Base-by-base conservation (phyloP, 37 sponge, comb jelly and placozoan species). In the Eunapius fragilis region DNA sequence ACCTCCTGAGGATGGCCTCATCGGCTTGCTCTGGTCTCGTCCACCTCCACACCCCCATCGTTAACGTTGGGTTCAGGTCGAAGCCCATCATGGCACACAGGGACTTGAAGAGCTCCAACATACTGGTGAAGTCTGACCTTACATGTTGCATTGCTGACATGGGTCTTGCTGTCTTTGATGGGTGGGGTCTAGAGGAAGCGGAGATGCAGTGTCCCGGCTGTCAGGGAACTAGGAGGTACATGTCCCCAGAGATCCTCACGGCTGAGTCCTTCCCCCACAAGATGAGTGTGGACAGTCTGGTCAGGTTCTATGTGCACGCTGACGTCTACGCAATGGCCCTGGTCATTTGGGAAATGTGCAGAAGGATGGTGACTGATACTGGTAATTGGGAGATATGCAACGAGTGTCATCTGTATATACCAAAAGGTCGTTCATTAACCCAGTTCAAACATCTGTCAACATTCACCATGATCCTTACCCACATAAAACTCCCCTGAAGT, bases 171-270 rank as follows among this genome's bases (percentile, higher is more conserved):
- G 90, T 93, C 58, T 58, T 58, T 58, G 58, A 58, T 58, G 58
- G 58, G 58, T 58, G 58, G 1, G 58, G 58, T 58, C 19, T 10
- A 19, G 14, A 19, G 58, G 17, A 58, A 19, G 58, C 6, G 58
- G 58, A 58, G 58, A 10, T 58, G 14, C 58, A 58, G 58, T 10
- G 58, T 17, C 58, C 58, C 14, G 58, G 58, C 22, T 58, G 19
- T 17, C 81, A 87, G 48, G 99, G 99, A 0, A 98, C 99, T 0
- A 97, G 92, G 68, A 67, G 99, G 26, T 97, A 97, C 80, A 88
- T 98, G 94, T 90, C 97, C 0, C 99, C 99, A 0, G 99, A 98
- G 82, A 92, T 98, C 71, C 71, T 98, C 72, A 80, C 83, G 38
- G 94, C 87, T 28, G 41, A 41, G 41, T 95, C 86, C 50, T 80